phyloP scores from a whole-genome alignment of 1,140 invertebrate genomes.

The Solenopsis fugax region DNA sequence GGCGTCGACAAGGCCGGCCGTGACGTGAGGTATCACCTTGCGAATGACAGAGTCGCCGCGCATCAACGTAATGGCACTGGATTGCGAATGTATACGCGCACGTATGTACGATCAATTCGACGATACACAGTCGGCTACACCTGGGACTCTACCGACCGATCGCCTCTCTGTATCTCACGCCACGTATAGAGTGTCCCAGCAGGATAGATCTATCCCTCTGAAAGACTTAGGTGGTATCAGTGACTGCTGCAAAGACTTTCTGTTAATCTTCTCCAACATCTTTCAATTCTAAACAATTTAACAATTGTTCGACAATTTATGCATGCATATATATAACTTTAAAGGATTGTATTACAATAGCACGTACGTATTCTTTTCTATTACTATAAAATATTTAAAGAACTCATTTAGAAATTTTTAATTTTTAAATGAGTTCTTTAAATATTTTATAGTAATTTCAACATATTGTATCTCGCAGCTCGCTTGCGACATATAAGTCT shows the following conservation, averaged over 20 bases:
- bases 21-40: conserved; percentile 58
- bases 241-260: neutral
- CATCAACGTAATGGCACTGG: conserved; percentile 27
- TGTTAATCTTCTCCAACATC: neutral
- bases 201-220: neutral
- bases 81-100: conserved; percentile 8
- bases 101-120: conserved; percentile 59
- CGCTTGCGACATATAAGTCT: too few species aligned
- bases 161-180: neutral
- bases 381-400: too few species aligned
- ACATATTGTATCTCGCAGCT: neutral
- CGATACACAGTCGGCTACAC: conserved; percentile 58
- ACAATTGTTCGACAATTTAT: neutral
- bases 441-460: neutral
- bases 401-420: too few species aligned
- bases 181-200: conserved; percentile 20
- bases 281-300: neutral
- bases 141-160: conserved; percentile 59
- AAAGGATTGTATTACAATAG: neutral
- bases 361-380: neutral
- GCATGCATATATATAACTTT: neutral
- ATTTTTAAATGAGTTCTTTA: neutral
- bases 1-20: conserved; percentile 50
- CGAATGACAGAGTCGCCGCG: conserved; percentile 42
- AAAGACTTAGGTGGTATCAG: neutral